These are phyloP conservation scores for Agrochola macilenta DNA, from an alignment of 2,888 invertebrate genomes.

Conservation along the genomic window DNA sequence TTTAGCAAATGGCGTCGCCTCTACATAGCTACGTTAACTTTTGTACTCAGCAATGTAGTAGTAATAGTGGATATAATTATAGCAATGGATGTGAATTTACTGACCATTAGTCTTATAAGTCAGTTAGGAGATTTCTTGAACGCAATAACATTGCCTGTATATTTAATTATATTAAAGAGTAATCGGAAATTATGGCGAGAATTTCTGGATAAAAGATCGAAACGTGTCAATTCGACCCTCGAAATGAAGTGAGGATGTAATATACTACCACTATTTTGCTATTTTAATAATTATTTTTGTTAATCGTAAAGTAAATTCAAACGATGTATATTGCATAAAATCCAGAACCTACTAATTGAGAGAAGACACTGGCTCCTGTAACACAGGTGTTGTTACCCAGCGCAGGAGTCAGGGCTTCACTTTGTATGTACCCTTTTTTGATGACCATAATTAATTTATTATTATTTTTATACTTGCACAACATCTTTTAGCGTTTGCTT, in stretches of 20 bases:
- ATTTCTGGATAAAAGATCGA: constrained; percentile 10
- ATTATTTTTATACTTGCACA: neutral
- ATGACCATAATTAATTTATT: no score
- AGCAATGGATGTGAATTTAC: neutral
- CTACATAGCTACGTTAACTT: constrained; percentile 28
- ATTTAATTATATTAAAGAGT: constrained; percentile 17
- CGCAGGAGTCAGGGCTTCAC: no score
- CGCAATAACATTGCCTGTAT: constrained; percentile 1
- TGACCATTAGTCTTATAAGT: constrained; percentile 3
- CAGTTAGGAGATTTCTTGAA: constrained; percentile 19
- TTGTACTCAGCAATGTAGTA: constrained; percentile 21
- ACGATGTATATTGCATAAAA: no score
- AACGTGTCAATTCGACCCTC: neutral
- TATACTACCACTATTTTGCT: no score
- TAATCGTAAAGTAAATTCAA: no score
- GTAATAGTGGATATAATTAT: neutral
- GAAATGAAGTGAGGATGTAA: neutral
- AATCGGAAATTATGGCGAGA: constrained; percentile 27
- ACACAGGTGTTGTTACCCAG: no score
- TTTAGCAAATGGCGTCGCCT: constrained; percentile 17
- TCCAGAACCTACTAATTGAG: no score
- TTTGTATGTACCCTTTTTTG: no score
- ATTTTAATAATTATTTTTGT: no score
- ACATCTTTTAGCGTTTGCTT: neutral
- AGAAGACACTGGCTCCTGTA: no score